Base-by-base conservation (phyloP, 1,140 invertebrate genomes). In the Pristionchus pacificus region DNA sequence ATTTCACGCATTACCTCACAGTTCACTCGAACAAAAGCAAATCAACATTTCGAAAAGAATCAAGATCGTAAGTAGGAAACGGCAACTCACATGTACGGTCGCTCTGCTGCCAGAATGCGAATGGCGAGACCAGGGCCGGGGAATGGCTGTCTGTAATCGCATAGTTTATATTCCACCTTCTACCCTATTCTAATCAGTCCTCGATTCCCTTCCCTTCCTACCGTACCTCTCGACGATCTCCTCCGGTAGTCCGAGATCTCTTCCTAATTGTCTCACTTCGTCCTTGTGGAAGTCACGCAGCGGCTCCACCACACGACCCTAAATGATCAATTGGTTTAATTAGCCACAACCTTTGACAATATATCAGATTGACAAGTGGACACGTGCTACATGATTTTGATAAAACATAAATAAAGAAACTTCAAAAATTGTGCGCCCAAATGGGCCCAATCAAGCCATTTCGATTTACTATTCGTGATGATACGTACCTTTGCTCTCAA, bases 261-360 rank as follows among this genome's bases (percentile, higher is more conserved):
- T 87, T 60, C 95, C 97, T 65, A 89, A 85, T 38, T 82, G 76
- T 27, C 88, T 79, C 0, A 98, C 96, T 88, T 98, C 97, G 85
- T 98, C 96, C 87, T 98, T 99, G 84, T 98, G 96, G 84, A 99
- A 98, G 86, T 98, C 96, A 86, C 91, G 92, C 15, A 98, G 87
- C n/a, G 96, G 96, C 86, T 98, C 96, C 27, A 98, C 90, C 19
- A 99, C 93, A 70, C 92, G 87, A 15, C 92, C 94, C 79, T 91
- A 86, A n/a, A 70, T 69, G 25, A 58, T 19, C n/a, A n/a, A n/a
- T n/a, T n/a, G n/a, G n/a, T n/a, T n/a, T n/a, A n/a, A n/a, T n/a
- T n/a, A n/a, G n/a, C n/a, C n/a, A n/a, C n/a, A n/a, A n/a, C n/a
- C n/a, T n/a, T n/a, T n/a, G n/a, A n/a, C n/a, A n/a, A n/a, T n/a